These are phyloP conservation scores for Siphonodentalium dalli DNA, from an alignment of 2,888 invertebrate genomes.

Conservation along the genomic window DNA sequence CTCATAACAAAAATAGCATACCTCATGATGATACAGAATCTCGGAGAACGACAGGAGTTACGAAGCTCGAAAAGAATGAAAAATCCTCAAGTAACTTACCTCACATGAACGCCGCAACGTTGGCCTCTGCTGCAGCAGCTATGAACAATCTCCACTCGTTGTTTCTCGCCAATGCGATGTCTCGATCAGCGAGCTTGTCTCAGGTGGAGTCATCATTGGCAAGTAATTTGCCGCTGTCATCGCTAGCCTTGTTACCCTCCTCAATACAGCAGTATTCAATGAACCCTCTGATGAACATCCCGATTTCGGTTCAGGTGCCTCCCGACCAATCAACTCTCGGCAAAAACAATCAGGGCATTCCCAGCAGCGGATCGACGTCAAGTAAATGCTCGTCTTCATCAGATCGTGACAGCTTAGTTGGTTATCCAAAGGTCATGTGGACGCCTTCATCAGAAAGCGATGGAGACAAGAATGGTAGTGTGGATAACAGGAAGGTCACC, in stretches of 20 bases:
- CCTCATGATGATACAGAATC: too few relatives aligned
- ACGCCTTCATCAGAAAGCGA: conserved; percentile 28
- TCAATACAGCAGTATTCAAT: too few relatives aligned
- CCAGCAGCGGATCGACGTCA: conserved; percentile 12
- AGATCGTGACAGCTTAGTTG: conserved; percentile 40
- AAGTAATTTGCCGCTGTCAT: too few relatives aligned
- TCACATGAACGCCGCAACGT: neutral
- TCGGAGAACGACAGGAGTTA: too few relatives aligned
- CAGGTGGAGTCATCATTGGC: too few relatives aligned
- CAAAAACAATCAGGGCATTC: neutral
- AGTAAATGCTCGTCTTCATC: conserved; percentile 8
- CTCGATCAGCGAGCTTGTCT: too few relatives aligned
- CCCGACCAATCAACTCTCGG: neutral
- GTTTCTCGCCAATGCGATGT: neutral
- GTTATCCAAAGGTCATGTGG: conserved; percentile 47
- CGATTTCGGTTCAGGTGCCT: conserved; percentile 16
- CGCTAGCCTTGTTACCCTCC: too few relatives aligned
- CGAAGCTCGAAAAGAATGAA: too few relatives aligned
- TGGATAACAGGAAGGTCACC: conserved; percentile 52
- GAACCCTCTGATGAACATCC: conserved; percentile 10
- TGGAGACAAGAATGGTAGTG: conserved; percentile 14
- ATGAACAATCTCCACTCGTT: neutral
- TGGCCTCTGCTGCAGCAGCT: conserved; percentile 1
- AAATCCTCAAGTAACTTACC: too few relatives aligned
- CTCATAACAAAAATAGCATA: too few relatives aligned